Conservation (phyloP, 1,140 invertebrate species). For the Laupala kohalensis region DNA sequence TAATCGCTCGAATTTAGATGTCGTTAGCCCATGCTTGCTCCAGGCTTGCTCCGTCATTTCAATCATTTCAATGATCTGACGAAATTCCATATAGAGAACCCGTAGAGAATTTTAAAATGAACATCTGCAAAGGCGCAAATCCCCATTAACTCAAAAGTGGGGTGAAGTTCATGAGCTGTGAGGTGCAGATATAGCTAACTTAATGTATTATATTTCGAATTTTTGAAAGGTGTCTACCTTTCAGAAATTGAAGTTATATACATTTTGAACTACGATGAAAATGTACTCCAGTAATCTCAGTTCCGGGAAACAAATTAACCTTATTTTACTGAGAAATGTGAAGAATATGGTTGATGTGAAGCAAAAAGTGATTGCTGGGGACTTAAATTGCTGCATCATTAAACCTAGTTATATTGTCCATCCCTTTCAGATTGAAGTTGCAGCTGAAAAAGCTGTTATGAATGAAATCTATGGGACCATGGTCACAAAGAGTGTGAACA, state of each 20-base stretch:
- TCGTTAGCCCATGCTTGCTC: neutral
- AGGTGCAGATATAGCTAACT: no score
- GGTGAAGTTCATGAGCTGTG: neutral
- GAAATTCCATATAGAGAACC: neutral
- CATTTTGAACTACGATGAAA: no score
- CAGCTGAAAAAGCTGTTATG: constrained; percentile 50
- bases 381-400: constrained; percentile 43
- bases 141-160: neutral
- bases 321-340: constrained; percentile 38
- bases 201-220: no score
- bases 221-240: no score
- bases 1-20: neutral
- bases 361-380: constrained; percentile 35
- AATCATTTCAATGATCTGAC: neutral
- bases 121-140: neutral
- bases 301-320: neutral
- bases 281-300: neutral
- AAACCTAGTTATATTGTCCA: constrained; percentile 47
- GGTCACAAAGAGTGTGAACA: constrained; percentile 45
- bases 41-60: neutral
- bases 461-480: constrained; percentile 34
- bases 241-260: no score
- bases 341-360: constrained; percentile 40
- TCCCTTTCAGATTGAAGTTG: constrained; percentile 48
- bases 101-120: neutral